Base-by-base conservation (phyloP, 1,140 invertebrate genomes). In the Drosophila orena region DNA sequence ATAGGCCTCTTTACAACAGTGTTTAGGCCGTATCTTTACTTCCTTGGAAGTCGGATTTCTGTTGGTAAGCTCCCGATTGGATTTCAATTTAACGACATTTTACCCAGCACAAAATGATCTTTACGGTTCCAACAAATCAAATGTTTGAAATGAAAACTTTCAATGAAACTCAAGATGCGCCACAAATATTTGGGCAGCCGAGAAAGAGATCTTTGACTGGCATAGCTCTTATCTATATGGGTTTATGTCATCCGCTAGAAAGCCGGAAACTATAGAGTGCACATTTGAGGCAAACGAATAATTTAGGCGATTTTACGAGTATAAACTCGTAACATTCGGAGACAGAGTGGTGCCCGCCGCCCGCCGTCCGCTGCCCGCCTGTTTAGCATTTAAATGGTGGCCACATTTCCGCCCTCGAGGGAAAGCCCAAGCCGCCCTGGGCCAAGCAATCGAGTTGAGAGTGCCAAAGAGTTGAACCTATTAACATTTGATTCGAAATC, bases 401-500 rank as follows among this genome's bases (percentile, higher is more conserved):
- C 68, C 74, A 85, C 81, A 86, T 85, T 85, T 85, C 81, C 81
- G 81, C 69, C 77, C 61, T 77, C 54, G 27, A 53, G 70, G 43
- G 56, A 54, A 69, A 78, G 43, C 43, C 43, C 43, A 30, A 30
- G 47, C 11, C 11, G 10, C 22, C 47, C 49, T 43, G 27, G 60
- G 47, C 3, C 47, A 49, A 49, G 15, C 47, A 34, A 50, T 50
- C 47, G 27, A 24, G 11, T 34, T 20, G 20, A 17, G 30, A 35
- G 58, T 53, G 55, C 61, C 58, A 85, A 80, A 77, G 83, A 86
- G 81, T 86, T 81, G 77, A 54, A 73, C 72, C 49, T 73, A 85
- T 86, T 85, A 88, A 85, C 81, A 85, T 85, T 85, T 85, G 88
- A 85, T 85, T 85, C 62, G 78, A 88, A 85, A 81, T 81, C 83